Base-by-base conservation (phyloP, 2,888 invertebrate species). In the Erpobdella octoculata region DNA sequence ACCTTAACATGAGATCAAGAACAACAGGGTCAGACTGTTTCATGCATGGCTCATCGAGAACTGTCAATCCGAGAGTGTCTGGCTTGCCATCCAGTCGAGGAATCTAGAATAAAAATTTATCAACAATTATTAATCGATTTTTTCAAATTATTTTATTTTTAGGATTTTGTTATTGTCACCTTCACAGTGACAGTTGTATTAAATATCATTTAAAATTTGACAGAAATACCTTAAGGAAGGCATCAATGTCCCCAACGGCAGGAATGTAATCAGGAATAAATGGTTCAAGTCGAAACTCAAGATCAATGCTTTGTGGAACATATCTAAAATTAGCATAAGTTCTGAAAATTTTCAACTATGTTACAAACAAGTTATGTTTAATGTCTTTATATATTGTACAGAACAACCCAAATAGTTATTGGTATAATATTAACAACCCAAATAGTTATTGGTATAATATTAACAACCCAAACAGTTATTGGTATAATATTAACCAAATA, bases 191-290 rank as follows among this genome's bases (percentile, higher is more conserved):
- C 28, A n/a, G 21, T 46, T 46, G 21, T 5, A 3, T 25, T 9
- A 53, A 1, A 53, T 53, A 48, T 5, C n/a, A n/a, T 21, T 3
- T 46, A 18, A 5, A 21, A 46, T 3, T 3, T 46, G 46, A 46
- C 5, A 21, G 46, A 46, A 18, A 46, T 46, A 95, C 91, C 86
- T 97, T 98, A 53, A 99, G 87, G 84, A 98, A 96, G 2, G 95
- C 94, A 84, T 99, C 98, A 77, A 96, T 94, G 83, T 98, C 97
- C 0, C 98, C 98, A 64, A 98, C 95, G 0, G 95, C 93, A 9
- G 98, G 97, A 78, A 97, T 91, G 84, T 90, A 97, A 80, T 98
- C 97, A 0, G 96, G 94, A 71, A 96, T 89, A 82, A 97, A 97
- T 0, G 96, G 94, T 79, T 91, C 90, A 80, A 97, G 86, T 80